These are phyloP conservation scores for Cossypha niveicapilla DNA, from an alignment of 2,797 vertebrate genomes.

Conservation along the genomic window DNA sequence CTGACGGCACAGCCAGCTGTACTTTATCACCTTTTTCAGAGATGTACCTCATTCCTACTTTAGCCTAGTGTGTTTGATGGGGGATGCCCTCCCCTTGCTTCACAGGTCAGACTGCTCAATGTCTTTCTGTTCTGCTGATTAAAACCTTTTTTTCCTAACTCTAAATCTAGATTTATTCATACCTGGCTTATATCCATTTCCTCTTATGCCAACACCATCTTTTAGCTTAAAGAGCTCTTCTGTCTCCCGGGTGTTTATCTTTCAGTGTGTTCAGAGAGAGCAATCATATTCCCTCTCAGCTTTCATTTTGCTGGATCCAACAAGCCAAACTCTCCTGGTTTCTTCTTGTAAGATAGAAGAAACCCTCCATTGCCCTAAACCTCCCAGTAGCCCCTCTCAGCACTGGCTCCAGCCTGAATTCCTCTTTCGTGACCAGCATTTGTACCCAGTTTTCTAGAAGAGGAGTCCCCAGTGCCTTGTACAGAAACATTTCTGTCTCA, in stretches of 20 bases:
- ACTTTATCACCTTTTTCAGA: neutral
- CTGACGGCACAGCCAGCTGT: rapidly evolving
- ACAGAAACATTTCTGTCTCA: neutral
- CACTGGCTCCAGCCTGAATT: constrained; percentile 33
- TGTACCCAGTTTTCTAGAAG: neutral
- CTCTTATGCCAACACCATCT: neutral
- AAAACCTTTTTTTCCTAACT: neutral
- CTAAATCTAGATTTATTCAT: constrained; percentile 7
- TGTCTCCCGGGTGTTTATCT: neutral
- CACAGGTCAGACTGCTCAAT: neutral
- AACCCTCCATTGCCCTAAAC: constrained; percentile 4
- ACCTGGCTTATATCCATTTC: constrained; percentile 19
- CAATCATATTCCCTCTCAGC: constrained; percentile 31
- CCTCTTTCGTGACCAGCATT: constrained; percentile 24
- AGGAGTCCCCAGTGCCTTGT: constrained; percentile 32
- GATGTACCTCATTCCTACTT: neutral
- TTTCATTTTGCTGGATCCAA: constrained; percentile 36
- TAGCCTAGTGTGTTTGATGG: neutral
- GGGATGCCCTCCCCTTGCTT: neutral
- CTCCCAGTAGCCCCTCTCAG: constrained; percentile 17
- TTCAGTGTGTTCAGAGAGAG: neutral
- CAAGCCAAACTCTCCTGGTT: constrained; percentile 13
- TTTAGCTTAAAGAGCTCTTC: constrained; percentile 42
- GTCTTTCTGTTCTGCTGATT: constrained; percentile 4
- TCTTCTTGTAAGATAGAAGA: neutral